Evolutionary conservation across 2,888 invertebrate genomes (phyloP).

Genomic region (Calliopum simillimum): DNA sequence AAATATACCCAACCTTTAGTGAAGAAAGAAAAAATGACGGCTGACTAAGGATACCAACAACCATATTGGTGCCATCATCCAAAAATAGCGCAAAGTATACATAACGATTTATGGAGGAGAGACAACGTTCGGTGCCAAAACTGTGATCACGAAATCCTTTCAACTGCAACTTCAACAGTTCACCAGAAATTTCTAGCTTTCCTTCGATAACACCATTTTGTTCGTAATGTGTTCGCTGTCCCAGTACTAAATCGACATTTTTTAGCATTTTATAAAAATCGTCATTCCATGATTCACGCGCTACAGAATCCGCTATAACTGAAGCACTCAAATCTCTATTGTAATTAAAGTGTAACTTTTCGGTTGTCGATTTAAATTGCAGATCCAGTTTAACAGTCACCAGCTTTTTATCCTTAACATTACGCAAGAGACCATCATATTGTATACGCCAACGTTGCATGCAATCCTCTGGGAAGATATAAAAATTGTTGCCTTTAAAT

Average conservation of each 20-base stretch:
- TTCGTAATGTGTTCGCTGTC: slow-evolving; percentile 81
- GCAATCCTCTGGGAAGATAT: slow-evolving; percentile 74
- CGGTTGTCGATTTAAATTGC: slow-evolving; percentile 73
- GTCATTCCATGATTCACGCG: slow-evolving; percentile 79
- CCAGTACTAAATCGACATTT: slow-evolving; percentile 70
- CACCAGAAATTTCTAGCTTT: slow-evolving; percentile 70
- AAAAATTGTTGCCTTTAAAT: slow-evolving; percentile 78
- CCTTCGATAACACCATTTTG: slow-evolving; percentile 79
- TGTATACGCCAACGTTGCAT: slow-evolving; percentile 81
- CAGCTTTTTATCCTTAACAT: slow-evolving; percentile 54
- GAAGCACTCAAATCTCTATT: slow-evolving; percentile 77
- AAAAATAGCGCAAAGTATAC: slow-evolving; percentile 82
- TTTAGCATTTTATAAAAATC: slow-evolving; percentile 75
- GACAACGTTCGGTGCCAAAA: slow-evolving; percentile 80
- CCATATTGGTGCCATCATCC: slow-evolving; percentile 76
- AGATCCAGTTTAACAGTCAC: slow-evolving; percentile 74
- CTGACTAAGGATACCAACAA: slow-evolving; percentile 82
- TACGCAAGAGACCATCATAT: slow-evolving; percentile 76
- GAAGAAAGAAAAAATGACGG: slow-evolving; percentile 71
- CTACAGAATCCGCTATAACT: slow-evolving; percentile 78
- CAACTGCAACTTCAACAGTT: slow-evolving; percentile 71
- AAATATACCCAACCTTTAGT: slow-evolving; percentile 76
- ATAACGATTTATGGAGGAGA: slow-evolving; percentile 81
- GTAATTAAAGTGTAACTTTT: slow-evolving; percentile 75
- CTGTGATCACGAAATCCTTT: slow-evolving; percentile 84